These are phyloP conservation scores for Zonitis immaculata DNA, from an alignment of 2,888 invertebrate genomes.

Conservation along the genomic window DNA sequence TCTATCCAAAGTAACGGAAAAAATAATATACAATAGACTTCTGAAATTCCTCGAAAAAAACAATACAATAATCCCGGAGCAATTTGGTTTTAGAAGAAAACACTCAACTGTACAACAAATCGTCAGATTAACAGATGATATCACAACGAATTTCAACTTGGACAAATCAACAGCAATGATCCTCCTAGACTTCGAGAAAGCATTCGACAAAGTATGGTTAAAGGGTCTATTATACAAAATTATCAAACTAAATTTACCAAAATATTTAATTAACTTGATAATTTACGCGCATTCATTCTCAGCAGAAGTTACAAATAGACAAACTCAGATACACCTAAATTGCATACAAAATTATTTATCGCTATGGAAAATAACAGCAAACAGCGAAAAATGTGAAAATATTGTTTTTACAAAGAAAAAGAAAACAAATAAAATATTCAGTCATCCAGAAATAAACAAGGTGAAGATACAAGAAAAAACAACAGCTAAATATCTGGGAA, in stretches of 20 bases:
- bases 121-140: slow-evolving; percentile 28
- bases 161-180: slow-evolving; percentile 28
- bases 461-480: no score
- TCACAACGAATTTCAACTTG: slow-evolving; percentile 28
- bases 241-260: slow-evolving; percentile 22
- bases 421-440: no score
- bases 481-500: no score
- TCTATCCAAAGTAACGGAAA: slow-evolving; percentile 5
- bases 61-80: slow-evolving; percentile 7
- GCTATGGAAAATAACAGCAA: not conserved
- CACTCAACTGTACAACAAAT: slow-evolving; percentile 34
- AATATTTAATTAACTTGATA: slow-evolving; percentile 23
- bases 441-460: no score
- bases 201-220: slow-evolving; percentile 38
- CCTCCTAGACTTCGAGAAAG: slow-evolving; percentile 37
- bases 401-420: no score
- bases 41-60: not conserved
- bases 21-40: slow-evolving; percentile 2
- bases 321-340: not conserved
- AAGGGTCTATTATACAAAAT: slow-evolving; percentile 34
- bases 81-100: slow-evolving; percentile 33
- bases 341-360: not conserved
- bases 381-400: not conserved
- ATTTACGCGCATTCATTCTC: not conserved
- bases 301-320: not conserved